Percentiles rank a stretch among this genome's conserved stretches.
Conservation (phyloP, 2,797 vertebrate species). For the Serranus cabrilla region DNA sequence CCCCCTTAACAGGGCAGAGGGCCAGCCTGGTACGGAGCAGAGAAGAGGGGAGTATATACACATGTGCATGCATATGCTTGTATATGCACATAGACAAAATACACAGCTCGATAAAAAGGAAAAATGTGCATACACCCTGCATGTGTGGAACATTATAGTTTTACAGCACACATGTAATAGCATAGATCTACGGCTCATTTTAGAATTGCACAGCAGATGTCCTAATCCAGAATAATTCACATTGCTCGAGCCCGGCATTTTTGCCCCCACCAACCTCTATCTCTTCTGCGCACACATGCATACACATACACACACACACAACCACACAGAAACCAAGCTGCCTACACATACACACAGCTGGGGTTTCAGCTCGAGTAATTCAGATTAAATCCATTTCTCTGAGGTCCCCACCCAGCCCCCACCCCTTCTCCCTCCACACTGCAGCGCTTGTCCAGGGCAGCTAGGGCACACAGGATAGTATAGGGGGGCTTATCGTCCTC, state of each 20-base stretch:
- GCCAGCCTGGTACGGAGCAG: slow-evolving; percentile 66
- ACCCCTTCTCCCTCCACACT: slow-evolving; percentile 76
- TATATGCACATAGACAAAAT: slow-evolving; percentile 2
- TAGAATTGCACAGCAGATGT: slow-evolving; percentile 86
- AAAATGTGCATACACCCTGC: slow-evolving; percentile 6
- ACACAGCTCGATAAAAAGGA: neutral
- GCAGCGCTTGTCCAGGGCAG: slow-evolving; percentile 82
- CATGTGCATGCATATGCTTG: slow-evolving; percentile 14
- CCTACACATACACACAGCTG: slow-evolving; percentile 82
- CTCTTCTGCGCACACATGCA: slow-evolving; percentile 41
- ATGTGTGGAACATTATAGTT: slow-evolving; percentile 1
- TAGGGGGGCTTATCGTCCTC: slow-evolving; percentile 80
- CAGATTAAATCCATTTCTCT: slow-evolving; percentile 89
- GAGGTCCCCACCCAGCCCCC: slow-evolving; percentile 83
- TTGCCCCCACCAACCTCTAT: slow-evolving; percentile 73
- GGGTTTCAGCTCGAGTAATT: slow-evolving; percentile 84
- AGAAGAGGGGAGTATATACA: slow-evolving; percentile 29
- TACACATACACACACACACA: slow-evolving; percentile 23
- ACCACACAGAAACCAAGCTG: slow-evolving; percentile 59
- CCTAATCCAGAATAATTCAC: slow-evolving; percentile 89
- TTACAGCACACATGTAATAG: slow-evolving; percentile 27
- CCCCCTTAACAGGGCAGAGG: slow-evolving; percentile 48
- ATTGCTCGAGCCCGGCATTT: slow-evolving; percentile 83
- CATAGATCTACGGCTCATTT: slow-evolving; percentile 78
- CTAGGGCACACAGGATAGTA: slow-evolving; percentile 75